Evolutionary conservation across 1,140 invertebrate genomes (phyloP), one percentile per base, ranked within the genome.

Genomic region (Anastrepha ludens): DNA sequence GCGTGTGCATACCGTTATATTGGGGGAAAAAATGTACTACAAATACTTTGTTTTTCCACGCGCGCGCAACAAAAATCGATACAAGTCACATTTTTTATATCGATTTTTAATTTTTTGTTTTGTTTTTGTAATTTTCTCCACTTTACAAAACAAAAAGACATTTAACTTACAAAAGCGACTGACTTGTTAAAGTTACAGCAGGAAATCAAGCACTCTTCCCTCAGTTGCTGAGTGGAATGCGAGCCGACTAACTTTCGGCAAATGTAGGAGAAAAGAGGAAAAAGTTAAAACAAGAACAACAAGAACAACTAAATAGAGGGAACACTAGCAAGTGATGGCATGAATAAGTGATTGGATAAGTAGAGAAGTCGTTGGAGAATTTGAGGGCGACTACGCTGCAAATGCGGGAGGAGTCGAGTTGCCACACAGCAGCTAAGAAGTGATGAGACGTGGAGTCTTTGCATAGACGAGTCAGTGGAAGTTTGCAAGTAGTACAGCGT

Each of bases 331-430:
- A 74, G 41, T 44, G 70, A 47, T 50, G 39, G 44, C 17, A 47
- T 74, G 41, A 17, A 74, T 47, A 74, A 50, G 64, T 39, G 64
- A 67, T 67, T 67, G 70, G 70, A 62, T 15, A 62, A 62, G n/a
- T 62, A n/a, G 15, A 62, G 11, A 55, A 55, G 50, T 55, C 60
- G 60, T 62, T 17, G 60, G 4, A 13, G 7, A 74, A 15, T 47
- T 74, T 74, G 17, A 15, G 4, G 15, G 70, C 44, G 11, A 44
- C 5, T 50, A 74, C 17, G 17, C 6, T 67, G 13, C 70, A 47
- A 13, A 39, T 2, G 3, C 4, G 39, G 1, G n/a, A n/a, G 17
- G 70, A 47, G 44, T 50, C 17, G 44, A 44, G 65, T 20, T 70
- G 65, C 4, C 13, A 11, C 29, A 29, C 9, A 20, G 44, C 1